Base-by-base conservation (phyloP, 1,140 invertebrate genomes). In the Magallana gigas region DNA sequence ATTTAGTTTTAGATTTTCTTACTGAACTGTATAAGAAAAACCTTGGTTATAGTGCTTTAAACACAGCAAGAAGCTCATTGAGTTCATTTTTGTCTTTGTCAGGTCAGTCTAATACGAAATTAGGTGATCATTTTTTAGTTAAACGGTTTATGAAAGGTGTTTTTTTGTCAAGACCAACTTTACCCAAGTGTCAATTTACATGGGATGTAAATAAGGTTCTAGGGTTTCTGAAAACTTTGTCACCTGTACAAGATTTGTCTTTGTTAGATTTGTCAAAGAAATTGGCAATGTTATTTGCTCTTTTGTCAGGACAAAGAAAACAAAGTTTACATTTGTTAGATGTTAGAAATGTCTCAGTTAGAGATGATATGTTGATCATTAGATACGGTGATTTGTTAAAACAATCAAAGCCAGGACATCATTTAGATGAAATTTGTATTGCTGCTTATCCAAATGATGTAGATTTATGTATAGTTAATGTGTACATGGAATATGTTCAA, bases 191-290 rank as follows among this genome's bases (percentile, higher is more conserved):
- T 85, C 36, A 12, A 36, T 29, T 48, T 58, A 57, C 64, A 68
- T 76, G 85, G 62, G 64, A 85, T 85, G 68, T 85, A n/a, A 76
- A 71, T 71, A 80, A 57, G 16, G 85, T 85, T n/a, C 48, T 85
- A 48, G 58, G 56, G 18, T 85, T 76, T 57, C n/a, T 71, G 7
- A 85, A 85, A 16, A 9, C 4, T 12, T 57, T 76, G 58, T 56
- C 58, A 23, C 29, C 85, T 57, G 7, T 76, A 11, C 23, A 71
- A 58, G 29, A 71, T 7, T 71, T 57, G 14, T 71, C 85, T 8
- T 85, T 85, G 4, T 18, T 58, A 29, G 9, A 76, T 12, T 16
- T 71, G 14, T 58, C 64, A 8, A 16, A 76, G 9, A 85, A 85
- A 57, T 57, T 80, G 2, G 36, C 68, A 8, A 85, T 76, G n/a